These are phyloP conservation scores for Drosophila funebris DNA, from an alignment of 1,140 invertebrate genomes.

Conservation along the genomic window DNA sequence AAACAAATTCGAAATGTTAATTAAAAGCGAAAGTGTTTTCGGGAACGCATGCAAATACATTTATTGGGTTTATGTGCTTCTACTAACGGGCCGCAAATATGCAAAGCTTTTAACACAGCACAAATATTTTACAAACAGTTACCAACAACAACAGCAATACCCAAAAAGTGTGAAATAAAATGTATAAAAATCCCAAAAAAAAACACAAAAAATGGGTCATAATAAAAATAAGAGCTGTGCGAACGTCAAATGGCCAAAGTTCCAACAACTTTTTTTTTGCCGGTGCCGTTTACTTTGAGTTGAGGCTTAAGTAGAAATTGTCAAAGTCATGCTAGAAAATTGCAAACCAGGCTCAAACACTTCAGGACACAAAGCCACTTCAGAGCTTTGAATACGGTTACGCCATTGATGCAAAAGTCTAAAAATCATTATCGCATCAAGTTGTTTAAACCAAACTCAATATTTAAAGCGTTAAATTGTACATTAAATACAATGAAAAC, in stretches of 20 bases:
- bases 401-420: conserved; percentile 24
- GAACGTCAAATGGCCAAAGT: conserved; percentile 59
- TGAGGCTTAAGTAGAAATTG: conserved; percentile 36
- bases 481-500: background rate
- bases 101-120: conserved; percentile 31
- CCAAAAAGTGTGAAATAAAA: conserved; percentile 33
- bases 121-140: conserved; percentile 58
- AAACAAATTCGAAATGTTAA: background rate
- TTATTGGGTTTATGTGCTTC: background rate
- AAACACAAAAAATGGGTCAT: background rate
- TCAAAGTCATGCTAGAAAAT: conserved; percentile 68
- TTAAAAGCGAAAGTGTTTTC: background rate
- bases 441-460: conserved; percentile 33
- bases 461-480: background rate
- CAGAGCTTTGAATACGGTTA: conserved; percentile 53
- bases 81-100: conserved; percentile 26
- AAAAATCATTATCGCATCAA: conserved; percentile 16
- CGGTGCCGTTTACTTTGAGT: conserved; percentile 19
- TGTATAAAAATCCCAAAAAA: conserved; percentile 31
- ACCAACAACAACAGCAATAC: background rate
- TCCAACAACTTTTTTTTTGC: conserved; percentile 53
- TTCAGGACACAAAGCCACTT: conserved; percentile 42
- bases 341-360: conserved; percentile 48
- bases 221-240: conserved; percentile 55
- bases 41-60: background rate